phyloP scores from a whole-genome alignment of 1,140 invertebrate species.

The Dendroctonus valens region DNA sequence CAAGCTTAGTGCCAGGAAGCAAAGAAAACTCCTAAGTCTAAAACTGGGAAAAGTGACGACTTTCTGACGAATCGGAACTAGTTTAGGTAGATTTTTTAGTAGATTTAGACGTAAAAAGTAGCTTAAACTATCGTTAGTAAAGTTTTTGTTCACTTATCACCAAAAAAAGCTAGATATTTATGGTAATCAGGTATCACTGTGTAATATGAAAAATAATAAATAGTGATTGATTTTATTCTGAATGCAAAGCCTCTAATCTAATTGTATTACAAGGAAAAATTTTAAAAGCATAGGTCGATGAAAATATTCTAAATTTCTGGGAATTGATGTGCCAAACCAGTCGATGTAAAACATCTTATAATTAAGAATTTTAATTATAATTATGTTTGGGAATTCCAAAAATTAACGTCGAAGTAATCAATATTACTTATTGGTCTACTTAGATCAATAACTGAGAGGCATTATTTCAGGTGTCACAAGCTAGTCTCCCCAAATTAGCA shows the following conservation, averaged over 20 bases:
- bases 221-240: neutral
- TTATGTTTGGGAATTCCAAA: constrained; percentile 4
- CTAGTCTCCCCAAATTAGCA: neutral
- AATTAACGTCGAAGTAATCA: neutral
- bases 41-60: constrained; percentile 65
- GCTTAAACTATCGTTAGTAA: neutral
- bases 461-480: neutral
- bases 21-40: constrained; percentile 61
- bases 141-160: constrained; percentile 1
- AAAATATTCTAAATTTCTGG: neutral
- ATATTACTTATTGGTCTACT: neutral
- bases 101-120: constrained; percentile 18
- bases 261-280: neutral
- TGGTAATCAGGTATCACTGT: neutral
- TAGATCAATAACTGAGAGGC: no score
- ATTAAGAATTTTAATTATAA: constrained; percentile 10
- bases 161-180: neutral
- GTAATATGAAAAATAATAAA: neutral
- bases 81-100: constrained; percentile 18
- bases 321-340: neutral
- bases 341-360: constrained; percentile 1
- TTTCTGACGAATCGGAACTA: constrained; percentile 52
- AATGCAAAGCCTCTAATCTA: neutral
- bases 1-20: constrained; percentile 65
- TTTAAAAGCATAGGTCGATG: neutral